Percentiles rank a stretch among this genome's conserved stretches.
Conservation (phyloP, 2,797 vertebrate species). For the Malacoctenus gilli region DNA sequence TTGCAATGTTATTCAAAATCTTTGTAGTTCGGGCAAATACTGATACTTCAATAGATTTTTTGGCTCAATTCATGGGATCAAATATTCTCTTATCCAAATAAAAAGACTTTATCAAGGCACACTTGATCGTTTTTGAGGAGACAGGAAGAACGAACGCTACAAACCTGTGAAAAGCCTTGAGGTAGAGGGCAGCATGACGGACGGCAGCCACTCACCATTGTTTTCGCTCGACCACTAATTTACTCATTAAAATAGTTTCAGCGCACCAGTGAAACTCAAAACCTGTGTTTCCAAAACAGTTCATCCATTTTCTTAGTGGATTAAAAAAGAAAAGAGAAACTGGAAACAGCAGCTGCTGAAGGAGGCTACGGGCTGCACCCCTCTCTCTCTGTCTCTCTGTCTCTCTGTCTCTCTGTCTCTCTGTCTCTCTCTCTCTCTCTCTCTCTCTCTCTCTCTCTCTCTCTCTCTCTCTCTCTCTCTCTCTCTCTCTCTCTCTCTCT, state of each 20-base stretch:
- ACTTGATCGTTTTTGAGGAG: too few species aligned
- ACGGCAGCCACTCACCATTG: constrained; percentile 29
- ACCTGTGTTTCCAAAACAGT: constrained; percentile 60
- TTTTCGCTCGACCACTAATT: constrained; percentile 42
- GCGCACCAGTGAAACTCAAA: constrained; percentile 49
- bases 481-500: constrained; percentile 39
- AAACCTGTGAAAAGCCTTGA: not conserved
- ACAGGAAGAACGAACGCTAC: too few species aligned
- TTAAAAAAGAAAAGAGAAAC: constrained; percentile 33
- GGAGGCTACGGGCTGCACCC: constrained; percentile 27
- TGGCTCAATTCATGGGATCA: too few species aligned
- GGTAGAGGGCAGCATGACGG: constrained; percentile 17
- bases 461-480: constrained; percentile 33
- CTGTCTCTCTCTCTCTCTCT: constrained; percentile 42
- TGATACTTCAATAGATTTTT: too few species aligned
- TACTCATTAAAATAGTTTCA: constrained; percentile 61
- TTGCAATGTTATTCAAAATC: too few species aligned
- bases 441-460: constrained; percentile 41
- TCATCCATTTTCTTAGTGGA: constrained; percentile 41
- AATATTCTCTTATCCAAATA: too few species aligned
- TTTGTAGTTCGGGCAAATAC: too few species aligned
- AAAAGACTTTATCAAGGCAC: too few species aligned
- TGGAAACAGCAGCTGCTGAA: constrained; percentile 62
- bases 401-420: too few species aligned
- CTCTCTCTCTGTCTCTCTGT: constrained; percentile 37